Base-by-base conservation (phyloP, 2,888 invertebrate genomes). In the Pachliopta kotzebuea region DNA sequence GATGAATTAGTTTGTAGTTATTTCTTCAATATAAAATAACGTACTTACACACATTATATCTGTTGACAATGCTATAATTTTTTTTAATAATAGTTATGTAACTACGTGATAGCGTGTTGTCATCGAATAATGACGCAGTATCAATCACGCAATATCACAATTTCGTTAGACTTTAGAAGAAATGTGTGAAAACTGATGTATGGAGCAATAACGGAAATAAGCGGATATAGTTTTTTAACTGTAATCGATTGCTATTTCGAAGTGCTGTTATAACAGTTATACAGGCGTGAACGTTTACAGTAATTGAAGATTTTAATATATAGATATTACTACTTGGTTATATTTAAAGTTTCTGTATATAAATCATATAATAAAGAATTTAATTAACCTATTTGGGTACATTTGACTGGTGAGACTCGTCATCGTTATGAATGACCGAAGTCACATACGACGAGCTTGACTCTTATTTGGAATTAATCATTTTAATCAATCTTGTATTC, bases 191-290 rank as follows among this genome's bases (percentile, higher is more conserved):
- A 42, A 55, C 26, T n/a, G n/a, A 60, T 42, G 53, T 31, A 63
- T 54, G 45, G 23, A 18, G 60, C 31, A 29, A 18, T 20, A 57
- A 53, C 20, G 4, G 29, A 42, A 63, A 18, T 18, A 23, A 50
- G 23, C 31, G 45, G 23, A 57, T 52, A 62, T 53, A 24, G 63
- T 21, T 29, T 42, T n/a, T 21, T 63, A 63, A 58, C 63, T 58
- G 63, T 63, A 53, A 29, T 31, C 24, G 6, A 1, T 18, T 11
- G 37, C n/a, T 21, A 45, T 49, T 54, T 45, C 26, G 4, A 20
- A 14, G 21, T 24, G 42, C 37, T 26, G 29, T 45, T 53, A 53
- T 71, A 69, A 72, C 70, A 71, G 67, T 65, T 60, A 49, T n/a
- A 59, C 56, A 53, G 50, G 59, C 62, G 62, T 62, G 53, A 57